Conservation (phyloP, 1,140 invertebrate species). For the Gerris buenoi region DNA sequence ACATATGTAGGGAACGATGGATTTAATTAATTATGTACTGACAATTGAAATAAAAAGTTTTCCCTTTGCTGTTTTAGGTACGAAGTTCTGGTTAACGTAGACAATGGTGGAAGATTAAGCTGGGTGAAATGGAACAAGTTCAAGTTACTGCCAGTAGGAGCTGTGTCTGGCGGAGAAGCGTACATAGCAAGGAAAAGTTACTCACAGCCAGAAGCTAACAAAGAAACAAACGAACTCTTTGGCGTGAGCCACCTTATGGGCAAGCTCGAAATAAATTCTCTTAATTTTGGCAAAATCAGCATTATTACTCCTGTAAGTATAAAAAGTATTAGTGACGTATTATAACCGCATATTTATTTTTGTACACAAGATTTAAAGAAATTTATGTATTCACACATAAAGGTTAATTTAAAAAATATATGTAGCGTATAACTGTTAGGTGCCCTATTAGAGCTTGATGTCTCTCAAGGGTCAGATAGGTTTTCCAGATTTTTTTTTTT, state of each 20-base stretch:
- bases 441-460: too few relatives aligned
- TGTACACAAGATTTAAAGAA: too few relatives aligned
- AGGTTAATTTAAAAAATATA: too few relatives aligned
- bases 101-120: slow-evolving; percentile 51
- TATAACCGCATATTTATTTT: too few relatives aligned
- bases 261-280: slow-evolving; percentile 41
- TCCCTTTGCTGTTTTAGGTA: slow-evolving; percentile 34
- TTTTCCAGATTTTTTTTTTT: too few relatives aligned
- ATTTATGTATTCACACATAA: too few relatives aligned
- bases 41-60: too few relatives aligned
- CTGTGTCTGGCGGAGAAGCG: slow-evolving; percentile 38
- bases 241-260: slow-evolving; percentile 46
- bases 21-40: too few relatives aligned
- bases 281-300: slow-evolving; percentile 43
- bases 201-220: neutral
- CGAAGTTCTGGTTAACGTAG: slow-evolving; percentile 59
- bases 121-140: slow-evolving; percentile 58
- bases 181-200: slow-evolving; percentile 14
- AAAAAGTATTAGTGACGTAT: neutral
- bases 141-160: slow-evolving; percentile 39
- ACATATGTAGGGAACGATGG: too few relatives aligned
- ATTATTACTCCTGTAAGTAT: slow-evolving; percentile 41
- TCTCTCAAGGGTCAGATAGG: too few relatives aligned
- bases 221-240: slow-evolving; percentile 9
- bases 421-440: too few relatives aligned